Conservation (phyloP, 1,140 invertebrate genomes). For the Metopolophium dirhodum region DNA sequence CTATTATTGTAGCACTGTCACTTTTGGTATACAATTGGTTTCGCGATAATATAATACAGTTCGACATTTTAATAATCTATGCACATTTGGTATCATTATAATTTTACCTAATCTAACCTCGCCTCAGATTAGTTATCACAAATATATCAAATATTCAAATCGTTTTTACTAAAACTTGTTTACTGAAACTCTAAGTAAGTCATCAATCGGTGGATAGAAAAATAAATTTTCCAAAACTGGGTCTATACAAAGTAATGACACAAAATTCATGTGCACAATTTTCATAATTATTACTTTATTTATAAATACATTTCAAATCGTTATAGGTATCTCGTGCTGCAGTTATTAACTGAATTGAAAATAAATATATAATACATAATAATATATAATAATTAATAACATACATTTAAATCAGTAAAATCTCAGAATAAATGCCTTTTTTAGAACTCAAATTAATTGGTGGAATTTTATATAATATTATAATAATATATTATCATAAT, state of each 20-base stretch:
- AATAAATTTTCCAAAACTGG: not conserved
- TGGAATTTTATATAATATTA: not conserved
- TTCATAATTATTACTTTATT: no score
- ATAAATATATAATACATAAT: no score
- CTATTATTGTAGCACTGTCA: not conserved
- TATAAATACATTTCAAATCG: no score
- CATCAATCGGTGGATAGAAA: not conserved
- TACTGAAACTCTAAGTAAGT: not conserved
- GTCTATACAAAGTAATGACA: not conserved
- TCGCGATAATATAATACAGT: not conserved
- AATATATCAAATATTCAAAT: not conserved
- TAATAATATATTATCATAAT: not conserved
- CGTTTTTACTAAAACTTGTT: not conserved
- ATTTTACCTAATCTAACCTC: not conserved
- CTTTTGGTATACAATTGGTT: not conserved
- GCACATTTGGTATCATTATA: not conserved
- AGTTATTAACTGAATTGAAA: no score
- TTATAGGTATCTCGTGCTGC: no score
- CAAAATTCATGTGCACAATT: not conserved
- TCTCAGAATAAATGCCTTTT: not conserved
- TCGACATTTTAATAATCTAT: not conserved
- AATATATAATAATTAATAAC: no score
- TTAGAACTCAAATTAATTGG: not conserved
- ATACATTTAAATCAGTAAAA: no score
- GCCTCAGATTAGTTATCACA: not conserved